phyloP scores from a whole-genome alignment of 2,113 vertebrate species.

The Thermophis baileyi region DNA sequence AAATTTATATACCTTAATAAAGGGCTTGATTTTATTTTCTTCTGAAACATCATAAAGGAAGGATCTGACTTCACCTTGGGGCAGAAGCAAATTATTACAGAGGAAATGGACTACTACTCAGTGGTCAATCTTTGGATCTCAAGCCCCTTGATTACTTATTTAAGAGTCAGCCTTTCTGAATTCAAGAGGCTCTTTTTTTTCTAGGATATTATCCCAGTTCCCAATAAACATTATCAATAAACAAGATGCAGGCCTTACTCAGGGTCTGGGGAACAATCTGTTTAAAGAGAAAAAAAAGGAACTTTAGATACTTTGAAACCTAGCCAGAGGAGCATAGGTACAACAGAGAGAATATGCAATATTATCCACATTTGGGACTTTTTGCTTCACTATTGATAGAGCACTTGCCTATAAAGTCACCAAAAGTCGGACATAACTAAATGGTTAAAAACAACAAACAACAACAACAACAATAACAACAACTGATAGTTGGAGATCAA shows the following conservation, averaged over 20 bases:
- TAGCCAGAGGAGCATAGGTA: background rate
- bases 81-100: background rate
- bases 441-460: background rate
- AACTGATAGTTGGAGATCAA: background rate
- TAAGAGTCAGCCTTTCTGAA: background rate
- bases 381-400: background rate
- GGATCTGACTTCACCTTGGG: background rate
- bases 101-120: background rate
- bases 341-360: fast-evolving
- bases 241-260: conserved; percentile 23
- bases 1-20: background rate
- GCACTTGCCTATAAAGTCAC: background rate
- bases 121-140: background rate
- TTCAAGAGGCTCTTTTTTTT: background rate
- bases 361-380: background rate
- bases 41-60: background rate
- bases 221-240: conserved; percentile 24
- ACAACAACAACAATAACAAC: background rate
- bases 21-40: background rate
- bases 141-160: background rate
- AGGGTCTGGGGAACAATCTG: conserved; percentile 37
- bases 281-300: conserved; percentile 3
- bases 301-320: conserved; percentile 4
- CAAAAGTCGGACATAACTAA: background rate
- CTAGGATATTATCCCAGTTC: background rate